A percentile compares a stretch with the other conserved stretches of the same genome.
These are phyloP conservation scores for Leptonema lineaticorne DNA, from an alignment of 1,140 invertebrate genomes.

Conservation along the genomic window DNA sequence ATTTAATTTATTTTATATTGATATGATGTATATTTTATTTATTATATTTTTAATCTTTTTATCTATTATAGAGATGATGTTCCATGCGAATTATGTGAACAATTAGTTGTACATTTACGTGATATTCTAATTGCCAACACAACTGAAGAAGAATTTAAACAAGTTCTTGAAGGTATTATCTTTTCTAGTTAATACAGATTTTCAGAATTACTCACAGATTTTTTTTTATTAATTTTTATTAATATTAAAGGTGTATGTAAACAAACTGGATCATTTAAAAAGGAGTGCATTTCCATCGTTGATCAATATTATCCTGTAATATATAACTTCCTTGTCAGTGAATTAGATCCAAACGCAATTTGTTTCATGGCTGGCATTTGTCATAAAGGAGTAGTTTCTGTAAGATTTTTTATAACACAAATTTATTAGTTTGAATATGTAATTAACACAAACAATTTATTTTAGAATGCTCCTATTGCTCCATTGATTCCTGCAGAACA, in stretches of 20 bases:
- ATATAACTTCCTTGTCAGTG: conserved; percentile 69
- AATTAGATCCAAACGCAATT: conserved; percentile 66
- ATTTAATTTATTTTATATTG: neutral
- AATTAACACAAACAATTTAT: conserved; percentile 29
- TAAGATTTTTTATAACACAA: conserved; percentile 31
- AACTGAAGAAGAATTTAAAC: conserved; percentile 77
- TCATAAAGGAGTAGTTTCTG: conserved; percentile 46
- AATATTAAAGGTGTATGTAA: conserved; percentile 66
- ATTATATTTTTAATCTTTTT: too few species aligned
- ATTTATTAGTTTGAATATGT: conserved; percentile 20
- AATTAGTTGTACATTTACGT: conserved; percentile 74
- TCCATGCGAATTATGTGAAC: conserved; percentile 82
- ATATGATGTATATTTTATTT: neutral
- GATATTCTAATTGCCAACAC: conserved; percentile 84
- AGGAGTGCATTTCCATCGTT: conserved; percentile 68
- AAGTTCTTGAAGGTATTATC: conserved; percentile 63
- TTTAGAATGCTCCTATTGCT: conserved; percentile 54
- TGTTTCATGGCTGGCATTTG: conserved; percentile 76
- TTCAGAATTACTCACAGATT: neutral
- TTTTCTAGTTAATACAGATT: neutral
- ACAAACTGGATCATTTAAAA: conserved; percentile 69
- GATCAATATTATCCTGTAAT: conserved; percentile 74
- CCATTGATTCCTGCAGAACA: conserved; percentile 56
- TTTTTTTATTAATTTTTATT: neutral
- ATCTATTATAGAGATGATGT: conserved; percentile 62